Conservation (phyloP, 2,797 vertebrate genomes). For the Cryptoblepharus egeriae region DNA sequence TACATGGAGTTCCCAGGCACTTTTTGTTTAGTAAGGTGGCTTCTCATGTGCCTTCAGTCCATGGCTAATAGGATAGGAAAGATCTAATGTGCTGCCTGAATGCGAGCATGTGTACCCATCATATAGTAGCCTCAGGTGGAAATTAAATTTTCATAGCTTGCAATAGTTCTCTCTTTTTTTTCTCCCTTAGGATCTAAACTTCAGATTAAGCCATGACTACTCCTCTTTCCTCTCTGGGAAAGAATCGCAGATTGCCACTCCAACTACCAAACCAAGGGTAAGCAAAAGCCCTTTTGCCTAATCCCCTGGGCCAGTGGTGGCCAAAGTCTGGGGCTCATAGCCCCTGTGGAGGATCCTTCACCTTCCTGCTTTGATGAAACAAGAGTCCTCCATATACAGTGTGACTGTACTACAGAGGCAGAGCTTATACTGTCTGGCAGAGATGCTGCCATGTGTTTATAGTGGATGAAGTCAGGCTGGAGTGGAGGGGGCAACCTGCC, state of each 20-base stretch:
- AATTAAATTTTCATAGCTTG: neutral
- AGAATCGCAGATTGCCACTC: conserved; percentile 75
- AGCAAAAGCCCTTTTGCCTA: neutral
- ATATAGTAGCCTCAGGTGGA: too few species aligned
- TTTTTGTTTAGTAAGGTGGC: too few species aligned
- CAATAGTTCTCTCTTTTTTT: neutral
- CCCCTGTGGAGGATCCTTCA: neutral
- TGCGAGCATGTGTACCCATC: neutral
- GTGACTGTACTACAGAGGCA: too few species aligned
- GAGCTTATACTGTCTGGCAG: too few species aligned
- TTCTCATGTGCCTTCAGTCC: too few species aligned
- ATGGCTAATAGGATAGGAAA: too few species aligned
- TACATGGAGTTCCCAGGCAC: too few species aligned
- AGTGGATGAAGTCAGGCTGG: neutral
- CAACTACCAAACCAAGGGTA: conserved; percentile 69
- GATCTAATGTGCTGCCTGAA: neutral
- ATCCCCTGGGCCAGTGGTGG: neutral
- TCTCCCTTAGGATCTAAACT: conserved; percentile 20
- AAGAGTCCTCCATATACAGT: too few species aligned
- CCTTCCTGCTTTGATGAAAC: neutral
- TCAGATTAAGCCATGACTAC: conserved; percentile 78
- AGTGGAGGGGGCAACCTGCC: too few species aligned
- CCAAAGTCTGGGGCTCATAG: neutral
- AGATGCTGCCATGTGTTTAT: neutral
- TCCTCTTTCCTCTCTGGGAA: conserved; percentile 81